phyloP scores from a whole-genome alignment of 2,113 vertebrate species.

The Romanogobio albipinnatus region DNA sequence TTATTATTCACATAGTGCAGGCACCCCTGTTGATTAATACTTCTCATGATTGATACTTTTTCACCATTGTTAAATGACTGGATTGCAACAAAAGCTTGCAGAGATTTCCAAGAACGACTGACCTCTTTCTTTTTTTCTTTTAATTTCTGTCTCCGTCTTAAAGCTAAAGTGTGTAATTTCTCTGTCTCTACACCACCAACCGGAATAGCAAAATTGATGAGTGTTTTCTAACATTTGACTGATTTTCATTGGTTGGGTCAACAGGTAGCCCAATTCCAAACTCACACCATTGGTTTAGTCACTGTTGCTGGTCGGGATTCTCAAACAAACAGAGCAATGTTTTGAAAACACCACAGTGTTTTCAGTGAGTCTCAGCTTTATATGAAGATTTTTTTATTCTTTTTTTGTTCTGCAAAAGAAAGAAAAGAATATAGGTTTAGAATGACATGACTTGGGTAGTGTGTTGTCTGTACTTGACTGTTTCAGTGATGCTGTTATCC shows the following conservation, averaged over 20 bases:
- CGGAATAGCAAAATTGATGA: not conserved
- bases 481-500: slow-evolving; percentile 16
- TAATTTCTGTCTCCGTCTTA: not conserved
- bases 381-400: not conserved
- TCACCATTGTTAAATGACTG: slow-evolving; percentile 10
- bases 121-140: not conserved
- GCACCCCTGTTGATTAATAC: slow-evolving; percentile 47
- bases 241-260: not conserved
- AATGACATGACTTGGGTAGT: too few relatives aligned
- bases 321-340: not conserved
- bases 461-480: not conserved
- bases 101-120: slow-evolving; percentile 9
- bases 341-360: not conserved
- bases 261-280: not conserved
- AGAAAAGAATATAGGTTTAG: not conserved
- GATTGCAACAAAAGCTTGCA: slow-evolving; percentile 23
- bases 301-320: not conserved
- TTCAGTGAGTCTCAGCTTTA: not conserved
- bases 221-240: not conserved
- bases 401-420: not conserved
- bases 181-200: not conserved
- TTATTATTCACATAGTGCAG: slow-evolving; percentile 38
- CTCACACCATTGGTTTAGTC: not conserved
- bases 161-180: not conserved
- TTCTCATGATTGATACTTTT: slow-evolving; percentile 30